Evolutionary conservation across 2,113 vertebrate genomes (phyloP), one percentile per base, ranked within the genome.

Genomic region (Corythaeola cristata): DNA sequence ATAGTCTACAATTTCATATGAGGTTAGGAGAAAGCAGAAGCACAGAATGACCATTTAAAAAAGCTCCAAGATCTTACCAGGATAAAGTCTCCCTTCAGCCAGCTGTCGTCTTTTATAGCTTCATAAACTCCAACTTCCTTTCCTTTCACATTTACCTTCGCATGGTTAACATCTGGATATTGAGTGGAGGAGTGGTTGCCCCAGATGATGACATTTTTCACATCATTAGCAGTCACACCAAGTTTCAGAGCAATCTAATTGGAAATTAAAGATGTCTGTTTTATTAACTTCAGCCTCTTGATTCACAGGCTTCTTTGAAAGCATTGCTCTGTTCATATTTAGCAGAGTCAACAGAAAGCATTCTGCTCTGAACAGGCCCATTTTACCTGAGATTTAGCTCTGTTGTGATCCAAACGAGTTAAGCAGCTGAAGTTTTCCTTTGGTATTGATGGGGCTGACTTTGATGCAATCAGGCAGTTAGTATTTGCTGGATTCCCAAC

Each of bases 181-280:
- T 99, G 99, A 92, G 99, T 99, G 63, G 99, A 99, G 41, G 99
- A 99, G 98, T 99, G 99, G 97, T 99, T 99, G 45, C 99, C 99
- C 99, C 99, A 99, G 97, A 99, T 99, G 93, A 99, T 99, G 77
- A 99, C 99, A 59, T 99, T 99, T 98, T 99, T 99, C 85, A 99
- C 99, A 24, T 97, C 97, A 93, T 98, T 98, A 10, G 99, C 94
- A 78, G 98, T 96, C 39, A 99, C 98, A 19, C 98, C 98, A 53
- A 99, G 98, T 71, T 98, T 99, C 93, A 99, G 97, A 87, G 99
- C 99, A 98, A 99, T 98, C 99, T 99, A 95, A 85, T 94, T 3
- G 11, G 66, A 92, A 95, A 62, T 84, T 26, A 94, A 88, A 95
- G 33, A 97, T 20, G 60, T 21, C 68, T 6, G 73, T 33, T 69